phyloP scores from a whole-genome alignment of 2,113 vertebrate species.

The Halichoerus grypus region DNA sequence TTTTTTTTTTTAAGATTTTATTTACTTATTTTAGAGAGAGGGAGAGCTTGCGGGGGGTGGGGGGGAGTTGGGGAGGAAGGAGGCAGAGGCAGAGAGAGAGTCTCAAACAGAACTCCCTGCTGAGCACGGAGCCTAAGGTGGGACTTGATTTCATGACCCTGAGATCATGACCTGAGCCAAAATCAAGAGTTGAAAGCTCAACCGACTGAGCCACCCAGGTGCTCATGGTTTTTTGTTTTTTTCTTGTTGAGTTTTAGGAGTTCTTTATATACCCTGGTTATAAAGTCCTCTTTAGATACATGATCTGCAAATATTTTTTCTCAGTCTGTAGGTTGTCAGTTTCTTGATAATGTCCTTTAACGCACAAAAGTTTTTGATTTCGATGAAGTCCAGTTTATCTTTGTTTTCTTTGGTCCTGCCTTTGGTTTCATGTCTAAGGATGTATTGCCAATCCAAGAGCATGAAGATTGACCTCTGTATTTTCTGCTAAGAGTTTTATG shows the following conservation, averaged over 20 bases:
- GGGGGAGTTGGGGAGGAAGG: too few relatives aligned
- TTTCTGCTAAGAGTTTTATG: background rate
- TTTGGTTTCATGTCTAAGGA: background rate
- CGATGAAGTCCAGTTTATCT: background rate
- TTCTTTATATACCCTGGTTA: background rate
- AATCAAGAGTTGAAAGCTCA: background rate
- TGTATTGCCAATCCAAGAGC: background rate
- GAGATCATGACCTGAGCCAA: background rate
- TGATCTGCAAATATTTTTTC: background rate
- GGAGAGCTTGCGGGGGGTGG: too few relatives aligned
- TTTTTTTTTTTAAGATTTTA: background rate
- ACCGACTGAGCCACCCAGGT: background rate
- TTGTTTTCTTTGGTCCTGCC: background rate
- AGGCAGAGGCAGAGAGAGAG: too few relatives aligned
- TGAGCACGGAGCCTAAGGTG: background rate
- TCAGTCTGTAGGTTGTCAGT: background rate
- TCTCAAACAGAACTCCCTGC: background rate
- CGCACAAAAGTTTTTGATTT: background rate
- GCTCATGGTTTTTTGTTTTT: background rate
- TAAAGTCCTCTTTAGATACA: background rate
- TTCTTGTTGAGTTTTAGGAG: background rate
- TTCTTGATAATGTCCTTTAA: conserved; percentile 38
- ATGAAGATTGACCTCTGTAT: background rate
- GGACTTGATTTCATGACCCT: background rate
- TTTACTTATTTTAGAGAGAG: too few relatives aligned